These are phyloP conservation scores for Dendrolimus houi DNA, from an alignment of 2,888 invertebrate genomes.

Conservation along the genomic window DNA sequence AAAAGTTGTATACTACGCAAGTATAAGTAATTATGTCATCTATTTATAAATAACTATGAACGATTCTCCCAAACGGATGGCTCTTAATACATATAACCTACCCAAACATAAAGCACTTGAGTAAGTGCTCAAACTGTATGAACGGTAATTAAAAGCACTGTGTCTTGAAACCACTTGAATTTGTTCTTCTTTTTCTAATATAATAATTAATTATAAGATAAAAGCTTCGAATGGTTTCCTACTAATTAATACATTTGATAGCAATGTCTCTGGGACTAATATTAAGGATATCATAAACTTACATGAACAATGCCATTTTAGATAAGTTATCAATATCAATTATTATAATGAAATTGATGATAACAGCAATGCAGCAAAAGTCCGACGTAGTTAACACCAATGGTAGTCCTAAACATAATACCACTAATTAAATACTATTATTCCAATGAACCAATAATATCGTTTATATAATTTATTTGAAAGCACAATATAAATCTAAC, in stretches of 20 bases:
- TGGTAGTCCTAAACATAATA: neutral
- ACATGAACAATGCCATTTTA: too few species aligned
- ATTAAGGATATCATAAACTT: too few species aligned
- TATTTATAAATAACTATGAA: slow-evolving; percentile 42
- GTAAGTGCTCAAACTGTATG: slow-evolving; percentile 36
- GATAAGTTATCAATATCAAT: neutral
- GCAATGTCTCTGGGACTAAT: too few species aligned
- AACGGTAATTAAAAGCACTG: slow-evolving; percentile 43
- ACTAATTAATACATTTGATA: too few species aligned
- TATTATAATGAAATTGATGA: neutral
- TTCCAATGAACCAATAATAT: slow-evolving; percentile 11
- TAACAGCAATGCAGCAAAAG: neutral
- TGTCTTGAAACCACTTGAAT: slow-evolving; percentile 33
- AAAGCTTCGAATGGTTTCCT: slow-evolving; percentile 21
- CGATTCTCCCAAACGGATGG: slow-evolving; percentile 21
- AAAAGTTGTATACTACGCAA: neutral
- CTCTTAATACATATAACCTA: slow-evolving; percentile 23
- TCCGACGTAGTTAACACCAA: neutral
- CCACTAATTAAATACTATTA: neutral
- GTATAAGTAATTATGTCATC: slow-evolving; percentile 33
- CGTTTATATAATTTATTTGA: neutral
- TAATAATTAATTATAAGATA: slow-evolving; percentile 21
- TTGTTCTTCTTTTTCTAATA: slow-evolving; percentile 13
- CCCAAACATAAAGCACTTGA: slow-evolving; percentile 32
- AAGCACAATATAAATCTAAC: neutral